phyloP scores from a whole-genome alignment of 1,140 invertebrate genomes.

The Drosophila elegans region DNA sequence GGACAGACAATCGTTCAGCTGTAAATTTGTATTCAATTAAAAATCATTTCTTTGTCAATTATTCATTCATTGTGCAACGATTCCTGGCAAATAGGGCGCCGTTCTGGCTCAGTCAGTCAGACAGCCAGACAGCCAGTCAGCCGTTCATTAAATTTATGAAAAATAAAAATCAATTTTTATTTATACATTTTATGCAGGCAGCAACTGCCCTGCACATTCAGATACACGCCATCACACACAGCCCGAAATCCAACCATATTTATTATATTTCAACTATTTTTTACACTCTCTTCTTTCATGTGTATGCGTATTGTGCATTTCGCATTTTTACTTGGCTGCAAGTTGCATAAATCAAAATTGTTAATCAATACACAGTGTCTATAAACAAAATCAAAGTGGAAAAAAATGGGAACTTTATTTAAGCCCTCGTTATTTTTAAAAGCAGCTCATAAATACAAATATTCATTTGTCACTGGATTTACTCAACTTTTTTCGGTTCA shows the following conservation, averaged over 20 bases:
- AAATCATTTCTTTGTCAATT: conserved; percentile 70
- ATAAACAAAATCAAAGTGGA: conserved; percentile 33
- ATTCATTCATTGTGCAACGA: conserved; percentile 63
- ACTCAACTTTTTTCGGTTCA: neutral
- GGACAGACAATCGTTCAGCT: conserved; percentile 54
- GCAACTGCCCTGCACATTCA: conserved; percentile 9
- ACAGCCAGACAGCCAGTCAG: conserved; percentile 42
- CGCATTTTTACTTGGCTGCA: conserved; percentile 33
- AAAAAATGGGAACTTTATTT: conserved; percentile 9
- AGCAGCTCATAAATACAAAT: conserved; percentile 23
- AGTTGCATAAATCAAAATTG: conserved; percentile 58
- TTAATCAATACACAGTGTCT: conserved; percentile 48
- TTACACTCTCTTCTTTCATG: conserved; percentile 8
- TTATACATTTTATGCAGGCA: conserved; percentile 23
- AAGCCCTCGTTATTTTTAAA: conserved; percentile 13
- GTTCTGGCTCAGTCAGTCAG: conserved; percentile 21
- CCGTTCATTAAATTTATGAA: conserved; percentile 60
- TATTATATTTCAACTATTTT: conserved; percentile 34
- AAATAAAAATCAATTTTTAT: conserved; percentile 52
- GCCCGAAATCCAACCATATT: conserved; percentile 27
- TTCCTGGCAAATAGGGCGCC: conserved; percentile 40
- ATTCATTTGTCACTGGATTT: conserved; percentile 18
- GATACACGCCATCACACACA: neutral
- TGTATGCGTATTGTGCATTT: conserved; percentile 37
- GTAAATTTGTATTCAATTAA: conserved; percentile 70